These are phyloP conservation scores for Glossophaga mutica DNA, from an alignment of 2,797 vertebrate species.

Conservation along the genomic window DNA sequence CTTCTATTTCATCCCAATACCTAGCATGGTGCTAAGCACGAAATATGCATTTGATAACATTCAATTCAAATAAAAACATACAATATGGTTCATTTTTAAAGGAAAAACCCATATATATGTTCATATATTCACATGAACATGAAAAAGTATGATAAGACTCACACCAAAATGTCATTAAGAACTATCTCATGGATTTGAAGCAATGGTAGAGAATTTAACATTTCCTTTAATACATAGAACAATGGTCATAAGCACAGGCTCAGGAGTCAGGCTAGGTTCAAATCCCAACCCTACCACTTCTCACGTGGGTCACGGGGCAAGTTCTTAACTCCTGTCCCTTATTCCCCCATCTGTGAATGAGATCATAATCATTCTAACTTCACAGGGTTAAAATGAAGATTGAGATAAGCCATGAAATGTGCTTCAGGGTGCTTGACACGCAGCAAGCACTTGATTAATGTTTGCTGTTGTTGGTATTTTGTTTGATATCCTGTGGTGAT, in stretches of 20 bases:
- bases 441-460: background rate
- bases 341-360: background rate
- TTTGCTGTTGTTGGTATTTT: background rate
- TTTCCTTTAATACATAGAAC: background rate
- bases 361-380: background rate
- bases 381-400: background rate
- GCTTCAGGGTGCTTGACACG: background rate
- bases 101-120: background rate
- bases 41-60: background rate
- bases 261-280: background rate
- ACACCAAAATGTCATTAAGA: background rate
- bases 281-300: background rate
- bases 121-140: background rate
- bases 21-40: background rate
- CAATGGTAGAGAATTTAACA: background rate
- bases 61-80: constrained; percentile 32
- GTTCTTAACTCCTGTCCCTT: background rate
- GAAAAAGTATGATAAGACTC: background rate
- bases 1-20: background rate
- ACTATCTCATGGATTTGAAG: background rate
- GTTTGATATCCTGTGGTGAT: background rate
- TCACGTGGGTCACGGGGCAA: background rate
- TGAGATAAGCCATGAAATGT: background rate
- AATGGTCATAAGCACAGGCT: background rate
- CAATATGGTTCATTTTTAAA: background rate